Conservation (phyloP, 1,140 invertebrate species). For the Papilio machaon region DNA sequence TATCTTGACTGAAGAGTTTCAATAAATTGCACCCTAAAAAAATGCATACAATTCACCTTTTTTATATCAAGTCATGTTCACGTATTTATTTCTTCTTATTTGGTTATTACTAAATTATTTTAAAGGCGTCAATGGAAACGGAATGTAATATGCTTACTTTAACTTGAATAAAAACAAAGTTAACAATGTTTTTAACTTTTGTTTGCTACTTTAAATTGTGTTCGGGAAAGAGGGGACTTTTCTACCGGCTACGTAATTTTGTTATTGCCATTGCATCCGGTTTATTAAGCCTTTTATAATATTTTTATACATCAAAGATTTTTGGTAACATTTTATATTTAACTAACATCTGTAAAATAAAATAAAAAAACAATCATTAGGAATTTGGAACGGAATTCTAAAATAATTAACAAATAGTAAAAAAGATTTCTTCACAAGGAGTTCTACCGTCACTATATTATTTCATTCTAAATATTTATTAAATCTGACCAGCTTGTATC, state of each 20-base stretch:
- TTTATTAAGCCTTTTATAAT: constrained; percentile 3
- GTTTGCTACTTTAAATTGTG: constrained; percentile 16
- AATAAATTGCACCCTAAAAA: background rate
- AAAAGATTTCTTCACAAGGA: background rate
- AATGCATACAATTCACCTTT: background rate
- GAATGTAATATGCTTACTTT: constrained; percentile 2
- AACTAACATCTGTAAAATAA: background rate
- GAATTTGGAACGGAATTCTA: background rate
- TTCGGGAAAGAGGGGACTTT: constrained; percentile 10
- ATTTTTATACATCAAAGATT: background rate
- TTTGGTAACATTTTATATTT: background rate
- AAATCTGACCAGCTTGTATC: background rate
- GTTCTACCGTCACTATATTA: background rate
- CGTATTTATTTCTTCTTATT: background rate
- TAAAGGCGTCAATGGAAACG: constrained; percentile 2
- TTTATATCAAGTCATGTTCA: no score
- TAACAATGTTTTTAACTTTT: constrained; percentile 17
- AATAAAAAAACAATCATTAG: no score
- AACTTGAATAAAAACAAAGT: constrained; percentile 14
- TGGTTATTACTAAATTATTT: background rate
- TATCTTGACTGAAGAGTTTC: background rate
- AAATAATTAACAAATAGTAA: background rate
- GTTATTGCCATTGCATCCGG: background rate
- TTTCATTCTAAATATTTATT: background rate
- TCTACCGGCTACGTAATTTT: background rate